Evolutionary conservation across 1,140 invertebrate genomes (phyloP).

Genomic region (Bombus vancouverensis): DNA sequence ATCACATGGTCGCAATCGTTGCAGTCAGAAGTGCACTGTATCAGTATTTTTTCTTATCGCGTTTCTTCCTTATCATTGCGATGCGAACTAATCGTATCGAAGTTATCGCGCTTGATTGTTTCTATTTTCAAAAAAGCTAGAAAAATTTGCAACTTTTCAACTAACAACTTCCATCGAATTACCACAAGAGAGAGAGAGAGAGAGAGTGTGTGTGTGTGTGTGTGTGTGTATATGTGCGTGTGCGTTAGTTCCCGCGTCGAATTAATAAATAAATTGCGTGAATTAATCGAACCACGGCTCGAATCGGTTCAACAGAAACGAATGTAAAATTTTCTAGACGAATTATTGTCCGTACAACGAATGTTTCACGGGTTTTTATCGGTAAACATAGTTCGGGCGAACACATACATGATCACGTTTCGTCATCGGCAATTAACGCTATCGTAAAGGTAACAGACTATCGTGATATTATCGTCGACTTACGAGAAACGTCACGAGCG

Average conservation of each 20-base stretch:
- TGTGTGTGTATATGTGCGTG: fast-evolving
- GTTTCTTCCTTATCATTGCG: conserved; percentile 39
- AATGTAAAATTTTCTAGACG: not conserved
- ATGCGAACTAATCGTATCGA: conserved; percentile 38
- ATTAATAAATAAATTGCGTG: not conserved
- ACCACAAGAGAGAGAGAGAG: no score
- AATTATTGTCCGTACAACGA: not conserved
- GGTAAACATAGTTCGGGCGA: not conserved
- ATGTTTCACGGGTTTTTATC: not conserved
- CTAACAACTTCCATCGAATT: not conserved
- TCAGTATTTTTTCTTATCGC: conserved; percentile 7
- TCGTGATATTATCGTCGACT: conserved; percentile 16
- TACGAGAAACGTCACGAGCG: not conserved
- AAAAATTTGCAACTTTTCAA: not conserved
- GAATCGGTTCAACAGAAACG: not conserved
- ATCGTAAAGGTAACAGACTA: conserved; percentile 28
- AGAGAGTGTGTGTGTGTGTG: fast-evolving
- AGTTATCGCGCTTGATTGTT: conserved; percentile 34
- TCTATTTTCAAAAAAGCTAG: not conserved
- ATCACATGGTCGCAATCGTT: not conserved
- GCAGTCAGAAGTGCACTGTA: conserved; percentile 4
- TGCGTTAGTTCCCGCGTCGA: no score
- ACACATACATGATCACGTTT: not conserved
- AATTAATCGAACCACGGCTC: not conserved
- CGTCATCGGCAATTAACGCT: conserved; percentile 45